These are phyloP conservation scores for Carcina quercana DNA, from an alignment of 2,888 invertebrate species.

Conservation along the genomic window DNA sequence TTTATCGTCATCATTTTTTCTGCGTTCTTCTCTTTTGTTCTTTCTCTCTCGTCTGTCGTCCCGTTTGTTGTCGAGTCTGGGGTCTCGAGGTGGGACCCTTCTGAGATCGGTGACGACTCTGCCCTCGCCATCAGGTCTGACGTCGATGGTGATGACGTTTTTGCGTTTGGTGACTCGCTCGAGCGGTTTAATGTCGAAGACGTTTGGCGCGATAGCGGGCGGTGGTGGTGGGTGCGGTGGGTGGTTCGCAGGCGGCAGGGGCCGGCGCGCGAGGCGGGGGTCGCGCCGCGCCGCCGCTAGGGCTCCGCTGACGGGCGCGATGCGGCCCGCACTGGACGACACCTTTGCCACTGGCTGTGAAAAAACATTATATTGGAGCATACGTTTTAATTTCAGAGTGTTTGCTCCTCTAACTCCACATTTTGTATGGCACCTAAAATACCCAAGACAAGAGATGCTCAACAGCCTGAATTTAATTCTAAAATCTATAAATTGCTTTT, in stretches of 20 bases:
- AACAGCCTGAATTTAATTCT: no score
- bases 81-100: constrained; percentile 29
- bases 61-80: constrained; percentile 22
- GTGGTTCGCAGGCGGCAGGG: not conserved
- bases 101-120: constrained; percentile 23
- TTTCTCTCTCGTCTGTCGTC: constrained; percentile 3
- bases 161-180: constrained; percentile 55
- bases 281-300: constrained; percentile 45
- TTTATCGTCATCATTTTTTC: constrained; percentile 9
- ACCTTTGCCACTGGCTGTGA: constrained; percentile 52
- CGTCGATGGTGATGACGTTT: constrained; percentile 66
- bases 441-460: no score
- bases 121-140: constrained; percentile 28
- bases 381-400: no score
- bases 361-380: constrained; percentile 12
- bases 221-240: constrained; percentile 15
- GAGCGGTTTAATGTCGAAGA: constrained; percentile 66
- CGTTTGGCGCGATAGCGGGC: constrained; percentile 48
- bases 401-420: no score
- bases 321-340: constrained; percentile 32
- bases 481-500: no score
- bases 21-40: constrained; percentile 6
- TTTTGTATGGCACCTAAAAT: no score
- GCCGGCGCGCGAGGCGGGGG: constrained; percentile 33
- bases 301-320: constrained; percentile 50